Conservation (phyloP, 1,140 invertebrate species). For the Drosophila kanapiae region DNA sequence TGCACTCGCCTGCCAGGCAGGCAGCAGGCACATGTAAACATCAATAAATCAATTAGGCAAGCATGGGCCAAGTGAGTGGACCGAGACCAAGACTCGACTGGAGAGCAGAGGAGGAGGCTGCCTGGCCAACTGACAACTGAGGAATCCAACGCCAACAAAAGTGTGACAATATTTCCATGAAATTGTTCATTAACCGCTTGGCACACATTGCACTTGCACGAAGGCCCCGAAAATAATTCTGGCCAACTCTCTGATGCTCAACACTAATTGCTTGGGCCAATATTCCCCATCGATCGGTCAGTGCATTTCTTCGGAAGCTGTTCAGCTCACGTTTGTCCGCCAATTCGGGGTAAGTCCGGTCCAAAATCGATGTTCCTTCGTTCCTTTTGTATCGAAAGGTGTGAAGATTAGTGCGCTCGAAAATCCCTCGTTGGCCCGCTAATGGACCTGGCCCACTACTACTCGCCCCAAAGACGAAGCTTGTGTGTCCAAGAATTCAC, state of each 20-base stretch:
- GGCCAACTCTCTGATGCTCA: slow-evolving; percentile 47
- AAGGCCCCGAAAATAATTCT: slow-evolving; percentile 51
- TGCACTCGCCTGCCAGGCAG: slow-evolving; percentile 24
- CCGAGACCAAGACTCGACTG: slow-evolving; percentile 8
- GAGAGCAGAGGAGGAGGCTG: not conserved
- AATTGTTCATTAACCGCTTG: slow-evolving; percentile 84
- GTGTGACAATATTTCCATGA: slow-evolving; percentile 84
- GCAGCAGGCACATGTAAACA: slow-evolving; percentile 80
- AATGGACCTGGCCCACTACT: slow-evolving; percentile 54
- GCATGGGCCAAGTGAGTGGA: slow-evolving; percentile 75
- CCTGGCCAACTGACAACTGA: slow-evolving; percentile 40
- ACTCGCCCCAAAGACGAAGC: slow-evolving; percentile 14
- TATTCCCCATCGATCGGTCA: slow-evolving; percentile 38
- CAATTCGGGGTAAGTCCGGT: slow-evolving; percentile 70
- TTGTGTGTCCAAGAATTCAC: slow-evolving; percentile 63
- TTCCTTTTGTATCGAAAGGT: slow-evolving; percentile 61
- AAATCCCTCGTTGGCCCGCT: slow-evolving; percentile 49
- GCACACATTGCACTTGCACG: slow-evolving; percentile 76
- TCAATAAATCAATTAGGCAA: slow-evolving; percentile 84
- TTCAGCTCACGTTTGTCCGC: slow-evolving; percentile 66
- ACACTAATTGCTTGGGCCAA: slow-evolving; percentile 74
- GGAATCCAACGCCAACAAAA: slow-evolving; percentile 82
- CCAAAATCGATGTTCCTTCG: slow-evolving; percentile 4
- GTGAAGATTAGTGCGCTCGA: slow-evolving; percentile 76
- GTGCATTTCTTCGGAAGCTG: slow-evolving; percentile 79